Base-by-base conservation (phyloP, 2,113 vertebrate species). In the Xiphophorus maculatus region DNA sequence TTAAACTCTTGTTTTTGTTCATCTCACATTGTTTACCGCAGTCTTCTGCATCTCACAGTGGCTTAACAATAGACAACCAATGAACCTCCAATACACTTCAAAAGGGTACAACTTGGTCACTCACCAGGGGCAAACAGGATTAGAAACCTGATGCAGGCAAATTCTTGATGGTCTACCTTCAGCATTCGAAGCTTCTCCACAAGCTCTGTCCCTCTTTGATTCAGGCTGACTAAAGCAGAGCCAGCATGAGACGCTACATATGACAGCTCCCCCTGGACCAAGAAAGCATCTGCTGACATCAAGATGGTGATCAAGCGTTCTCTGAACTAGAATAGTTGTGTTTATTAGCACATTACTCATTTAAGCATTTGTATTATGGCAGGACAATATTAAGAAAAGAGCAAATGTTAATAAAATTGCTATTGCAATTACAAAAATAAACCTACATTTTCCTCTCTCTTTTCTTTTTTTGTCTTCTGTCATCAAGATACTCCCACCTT, bases 51-150 rank as follows among this genome's bases (percentile, higher is more conserved):
- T 42, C 40, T 42, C 40, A 42, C 13, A 42, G 40, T 14, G 40
- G 40, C 40, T 14, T 1, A 15, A 15, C 14, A 14, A 42, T 42
- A 42, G 40, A 42, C 40, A 42, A 42, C 40, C 40, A 42, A 15
- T 42, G 14, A 15, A 42, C 40, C 40, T 42, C 14, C 3, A 42
- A 42, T 7, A 28, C 27, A n/a, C 3, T 30, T 30, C 25, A 48
- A 13, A 67, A 67, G 28, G 54, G 15, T n/a, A 51, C 5, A 8
- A 69, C 8, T 2, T 40, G 13, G 9, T 29, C 25, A 79, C 97
- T 94, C 76, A 98, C 97, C 96, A 0, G 97, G 96, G 88, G 96
- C 97, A 91, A 99, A 98, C 80, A 99, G 96, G 85, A 97, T 94
- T 68, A 98, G 95, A 87, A 97, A 98, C 90, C 96, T 98, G 83